phyloP scores from a whole-genome alignment of 2,888 invertebrate genomes.

The Villa cingulata region DNA sequence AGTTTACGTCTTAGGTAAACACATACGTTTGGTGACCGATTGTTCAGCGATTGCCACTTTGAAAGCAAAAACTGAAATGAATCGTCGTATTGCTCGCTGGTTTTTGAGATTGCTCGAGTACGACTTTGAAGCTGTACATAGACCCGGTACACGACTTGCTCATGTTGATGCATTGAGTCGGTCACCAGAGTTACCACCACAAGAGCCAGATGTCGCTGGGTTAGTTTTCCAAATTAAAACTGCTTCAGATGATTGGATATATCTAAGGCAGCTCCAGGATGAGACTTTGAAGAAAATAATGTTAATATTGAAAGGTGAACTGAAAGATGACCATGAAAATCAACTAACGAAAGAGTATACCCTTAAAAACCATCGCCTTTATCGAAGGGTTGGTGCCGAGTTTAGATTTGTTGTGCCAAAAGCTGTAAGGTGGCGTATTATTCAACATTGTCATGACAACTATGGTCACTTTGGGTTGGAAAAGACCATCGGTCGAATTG shows the following conservation, averaged over 20 bases:
- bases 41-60: slow-evolving; percentile 23
- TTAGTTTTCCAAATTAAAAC: too few species aligned
- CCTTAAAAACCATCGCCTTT: not conserved
- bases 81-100: slow-evolving; percentile 22
- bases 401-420: slow-evolving; percentile 3
- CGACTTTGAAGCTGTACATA: slow-evolving; percentile 13
- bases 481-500: slow-evolving; percentile 3
- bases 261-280: not conserved
- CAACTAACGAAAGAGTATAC: not conserved
- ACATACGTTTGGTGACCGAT: slow-evolving; percentile 24
- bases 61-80: slow-evolving; percentile 18
- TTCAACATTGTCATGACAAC: slow-evolving; percentile 4
- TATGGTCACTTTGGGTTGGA: slow-evolving; percentile 6
- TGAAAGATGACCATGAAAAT: not conserved
- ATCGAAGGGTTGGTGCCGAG: not conserved
- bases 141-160: slow-evolving; percentile 18
- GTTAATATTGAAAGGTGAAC: not conserved
- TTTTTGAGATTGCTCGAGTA: slow-evolving; percentile 16
- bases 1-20: slow-evolving; percentile 23
- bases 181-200: slow-evolving; percentile 11
- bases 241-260: not conserved
- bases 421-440: slow-evolving; percentile 1
- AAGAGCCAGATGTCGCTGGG: not conserved
- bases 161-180: slow-evolving; percentile 25
- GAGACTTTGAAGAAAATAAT: not conserved